Conservation (phyloP, 2,113 vertebrate genomes). For the Albula goreensis region DNA sequence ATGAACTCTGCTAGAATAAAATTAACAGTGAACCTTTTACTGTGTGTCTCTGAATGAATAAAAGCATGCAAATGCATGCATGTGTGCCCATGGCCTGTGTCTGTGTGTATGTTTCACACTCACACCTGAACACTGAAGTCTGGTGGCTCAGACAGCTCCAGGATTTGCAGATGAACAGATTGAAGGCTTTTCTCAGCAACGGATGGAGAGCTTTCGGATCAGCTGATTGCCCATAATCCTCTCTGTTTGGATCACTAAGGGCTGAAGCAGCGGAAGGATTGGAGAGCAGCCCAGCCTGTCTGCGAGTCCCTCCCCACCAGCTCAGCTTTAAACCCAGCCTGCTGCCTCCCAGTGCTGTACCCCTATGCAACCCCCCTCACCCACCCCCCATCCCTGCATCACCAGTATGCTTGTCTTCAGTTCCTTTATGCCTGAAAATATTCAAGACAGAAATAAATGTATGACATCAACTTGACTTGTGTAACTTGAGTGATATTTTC, state of each 20-base stretch:
- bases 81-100: background rate
- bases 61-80: too few relatives aligned
- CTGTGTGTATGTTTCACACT: background rate
- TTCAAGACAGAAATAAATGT: background rate
- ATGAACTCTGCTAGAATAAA: too few relatives aligned
- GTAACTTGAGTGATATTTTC: background rate
- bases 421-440: background rate
- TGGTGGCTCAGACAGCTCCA: background rate
- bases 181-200: background rate
- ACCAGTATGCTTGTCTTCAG: background rate
- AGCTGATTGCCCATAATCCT: conserved; percentile 25
- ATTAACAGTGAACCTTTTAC: too few relatives aligned
- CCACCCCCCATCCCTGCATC: background rate
- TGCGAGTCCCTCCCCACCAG: background rate
- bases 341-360: background rate
- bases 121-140: background rate
- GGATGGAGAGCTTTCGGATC: background rate
- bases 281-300: background rate
- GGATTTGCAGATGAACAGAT: conserved; percentile 4
- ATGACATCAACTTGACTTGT: background rate
- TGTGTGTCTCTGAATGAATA: too few relatives aligned
- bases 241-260: conserved; percentile 13
- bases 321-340: background rate
- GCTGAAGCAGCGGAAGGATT: background rate
- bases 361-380: background rate